A percentile compares a stretch with the other conserved stretches of the same genome.
These are phyloP conservation scores for Thunnus thynnus DNA, from an alignment of 2,113 vertebrate genomes.

Conservation along the genomic window DNA sequence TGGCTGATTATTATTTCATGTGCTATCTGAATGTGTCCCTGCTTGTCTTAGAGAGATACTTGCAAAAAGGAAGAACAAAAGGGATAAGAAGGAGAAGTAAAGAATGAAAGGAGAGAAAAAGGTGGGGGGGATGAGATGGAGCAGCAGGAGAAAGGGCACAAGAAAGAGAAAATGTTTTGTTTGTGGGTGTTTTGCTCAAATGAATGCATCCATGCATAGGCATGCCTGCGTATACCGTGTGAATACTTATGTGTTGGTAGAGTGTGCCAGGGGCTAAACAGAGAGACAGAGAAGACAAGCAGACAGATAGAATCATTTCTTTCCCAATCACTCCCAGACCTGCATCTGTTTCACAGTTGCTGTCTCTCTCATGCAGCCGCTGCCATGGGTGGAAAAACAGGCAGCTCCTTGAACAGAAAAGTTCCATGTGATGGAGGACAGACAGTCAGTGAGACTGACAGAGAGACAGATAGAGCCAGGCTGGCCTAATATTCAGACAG, in stretches of 20 bases:
- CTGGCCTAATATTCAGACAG: constrained; percentile 21
- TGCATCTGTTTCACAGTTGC: constrained; percentile 66
- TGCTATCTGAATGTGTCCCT: constrained; percentile 67
- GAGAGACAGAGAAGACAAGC: constrained; percentile 50
- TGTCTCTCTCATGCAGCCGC: constrained; percentile 29
- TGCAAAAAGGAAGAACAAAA: constrained; percentile 40
- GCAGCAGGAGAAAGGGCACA: constrained; percentile 1
- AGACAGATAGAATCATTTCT: constrained; percentile 62
- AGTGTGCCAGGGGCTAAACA: constrained; percentile 63
- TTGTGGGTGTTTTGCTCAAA: constrained; percentile 48
- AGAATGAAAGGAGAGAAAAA: constrained; percentile 26
- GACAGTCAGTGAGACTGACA: constrained; percentile 7
- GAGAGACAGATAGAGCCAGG: constrained; percentile 20
- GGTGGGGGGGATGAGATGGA: constrained; percentile 26
- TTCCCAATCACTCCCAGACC: constrained; percentile 66
- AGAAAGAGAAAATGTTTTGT: constrained; percentile 48
- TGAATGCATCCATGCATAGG: constrained; percentile 61
- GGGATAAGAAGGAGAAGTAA: constrained; percentile 35
- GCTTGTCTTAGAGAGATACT: constrained; percentile 67
- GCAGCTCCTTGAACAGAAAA: constrained; percentile 53
- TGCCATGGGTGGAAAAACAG: constrained; percentile 40
- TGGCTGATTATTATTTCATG: constrained; percentile 84
- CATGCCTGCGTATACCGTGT: constrained; percentile 52
- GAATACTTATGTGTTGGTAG: constrained; percentile 47
- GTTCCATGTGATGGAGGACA: constrained; percentile 28